Conservation (phyloP, 1,140 invertebrate genomes). For the Aphelenchoides besseyi region DNA sequence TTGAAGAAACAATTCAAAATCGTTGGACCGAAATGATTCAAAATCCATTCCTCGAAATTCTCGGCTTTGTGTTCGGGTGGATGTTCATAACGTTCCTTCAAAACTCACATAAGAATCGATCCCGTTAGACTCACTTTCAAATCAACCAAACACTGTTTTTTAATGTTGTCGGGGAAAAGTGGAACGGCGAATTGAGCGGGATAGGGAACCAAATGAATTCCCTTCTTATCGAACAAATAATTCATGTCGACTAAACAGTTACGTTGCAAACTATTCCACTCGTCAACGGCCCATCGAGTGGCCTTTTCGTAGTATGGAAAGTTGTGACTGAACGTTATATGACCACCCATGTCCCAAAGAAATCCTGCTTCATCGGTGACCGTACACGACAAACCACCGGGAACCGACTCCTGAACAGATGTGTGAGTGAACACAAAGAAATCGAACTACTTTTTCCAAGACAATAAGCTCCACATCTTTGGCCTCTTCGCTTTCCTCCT, state of each 20-base stretch:
- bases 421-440: neutral
- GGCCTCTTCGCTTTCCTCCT: slow-evolving; percentile 29
- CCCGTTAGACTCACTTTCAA: slow-evolving; percentile 6
- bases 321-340: slow-evolving; percentile 62
- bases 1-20: slow-evolving; percentile 61
- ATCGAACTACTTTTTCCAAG: slow-evolving; percentile 32
- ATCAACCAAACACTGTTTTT: slow-evolving; percentile 52
- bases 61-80: slow-evolving; percentile 31
- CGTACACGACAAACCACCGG: slow-evolving; percentile 58
- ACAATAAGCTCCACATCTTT: slow-evolving; percentile 45
- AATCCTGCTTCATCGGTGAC: slow-evolving; percentile 60
- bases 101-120: neutral
- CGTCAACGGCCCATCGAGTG: slow-evolving; percentile 61
- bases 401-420: slow-evolving; percentile 46
- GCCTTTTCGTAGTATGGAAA: slow-evolving; percentile 62
- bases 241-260: slow-evolving; percentile 63
- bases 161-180: slow-evolving; percentile 60
- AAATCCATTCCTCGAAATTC: slow-evolving; percentile 61
- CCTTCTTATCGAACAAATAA: slow-evolving; percentile 48
- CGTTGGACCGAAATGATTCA: slow-evolving; percentile 59
- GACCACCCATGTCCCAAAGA: slow-evolving; percentile 63
- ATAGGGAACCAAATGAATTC: slow-evolving; percentile 60
- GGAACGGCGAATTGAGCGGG: slow-evolving; percentile 62
- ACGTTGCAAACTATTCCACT: slow-evolving; percentile 57
- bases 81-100: slow-evolving; percentile 62